These are phyloP conservation scores for Smittia aterrima DNA, from an alignment of 2,888 invertebrate species.

Conservation along the genomic window DNA sequence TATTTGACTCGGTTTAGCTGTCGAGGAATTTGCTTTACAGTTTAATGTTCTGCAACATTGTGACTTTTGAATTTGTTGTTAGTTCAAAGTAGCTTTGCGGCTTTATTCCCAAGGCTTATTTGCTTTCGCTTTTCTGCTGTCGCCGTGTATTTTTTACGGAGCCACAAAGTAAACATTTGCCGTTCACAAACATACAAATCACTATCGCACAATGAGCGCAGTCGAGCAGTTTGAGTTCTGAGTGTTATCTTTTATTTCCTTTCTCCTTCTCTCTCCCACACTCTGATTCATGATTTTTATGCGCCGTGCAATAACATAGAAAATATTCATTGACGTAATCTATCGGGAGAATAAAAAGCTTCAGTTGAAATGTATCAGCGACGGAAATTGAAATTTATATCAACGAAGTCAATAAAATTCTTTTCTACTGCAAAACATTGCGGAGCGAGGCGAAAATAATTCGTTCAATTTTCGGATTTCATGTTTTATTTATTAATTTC, in stretches of 20 bases:
- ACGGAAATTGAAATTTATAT: conserved; percentile 24
- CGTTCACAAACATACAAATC: neutral
- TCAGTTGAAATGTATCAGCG: neutral
- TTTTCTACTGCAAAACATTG: neutral
- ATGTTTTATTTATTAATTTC: neutral
- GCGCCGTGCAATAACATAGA: neutral
- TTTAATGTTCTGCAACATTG: no score
- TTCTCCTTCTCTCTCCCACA: neutral
- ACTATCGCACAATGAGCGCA: neutral
- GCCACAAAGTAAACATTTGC: neutral
- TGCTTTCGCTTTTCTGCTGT: neutral
- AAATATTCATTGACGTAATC: conserved; percentile 23
- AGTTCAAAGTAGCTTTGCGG: no score
- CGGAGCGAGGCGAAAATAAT: neutral
- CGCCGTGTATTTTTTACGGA: neutral
- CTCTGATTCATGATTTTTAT: no score
- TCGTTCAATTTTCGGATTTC: neutral
- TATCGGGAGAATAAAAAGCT: neutral
- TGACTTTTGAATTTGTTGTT: no score
- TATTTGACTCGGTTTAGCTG: no score
- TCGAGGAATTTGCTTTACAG: no score
- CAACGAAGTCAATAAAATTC: neutral
- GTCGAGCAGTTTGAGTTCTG: neutral
- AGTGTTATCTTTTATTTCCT: conserved; percentile 1
- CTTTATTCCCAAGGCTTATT: neutral